Percentiles rank a stretch among this genome's conserved stretches.
Evolutionary conservation across 1,140 invertebrate genomes (phyloP).

Genomic region (Leucophenga varia): DNA sequence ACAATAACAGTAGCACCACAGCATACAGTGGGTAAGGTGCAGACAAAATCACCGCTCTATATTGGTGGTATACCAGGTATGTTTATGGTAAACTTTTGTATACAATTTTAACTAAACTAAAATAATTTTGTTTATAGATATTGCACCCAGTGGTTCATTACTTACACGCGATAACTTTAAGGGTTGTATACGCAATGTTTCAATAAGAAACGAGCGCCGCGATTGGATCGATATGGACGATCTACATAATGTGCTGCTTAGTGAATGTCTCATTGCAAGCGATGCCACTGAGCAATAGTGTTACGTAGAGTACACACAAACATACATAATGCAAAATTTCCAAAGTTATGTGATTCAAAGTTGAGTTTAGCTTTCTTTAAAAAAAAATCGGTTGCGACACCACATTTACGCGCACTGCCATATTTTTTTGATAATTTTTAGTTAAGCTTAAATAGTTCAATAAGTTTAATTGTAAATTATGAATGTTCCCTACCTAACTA

Average conservation of each 20-base stretch:
- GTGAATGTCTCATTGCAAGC: constrained; percentile 67
- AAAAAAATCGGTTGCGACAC: constrained; percentile 16
- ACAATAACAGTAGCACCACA: constrained; percentile 52
- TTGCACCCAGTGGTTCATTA: constrained; percentile 67
- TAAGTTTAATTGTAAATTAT: constrained; percentile 8
- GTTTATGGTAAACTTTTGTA: too few species aligned
- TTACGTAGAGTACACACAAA: constrained; percentile 45
- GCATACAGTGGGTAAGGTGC: constrained; percentile 36
- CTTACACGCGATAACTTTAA: constrained; percentile 79
- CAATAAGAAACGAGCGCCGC: constrained; percentile 66
- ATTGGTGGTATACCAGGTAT: constrained; percentile 85
- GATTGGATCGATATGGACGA: constrained; percentile 85
- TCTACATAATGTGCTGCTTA: constrained; percentile 79
- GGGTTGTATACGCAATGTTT: constrained; percentile 86
- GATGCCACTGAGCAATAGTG: constrained; percentile 28
- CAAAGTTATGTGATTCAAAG: constrained; percentile 50
- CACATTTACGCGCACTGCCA: constrained; percentile 32
- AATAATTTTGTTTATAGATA: constrained; percentile 57
- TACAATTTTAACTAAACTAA: not conserved
- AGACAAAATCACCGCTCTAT: constrained; percentile 68
- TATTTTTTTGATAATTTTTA: constrained; percentile 31
- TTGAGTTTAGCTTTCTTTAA: constrained; percentile 34
- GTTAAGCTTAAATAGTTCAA: constrained; percentile 8
- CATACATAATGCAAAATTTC: too few species aligned
- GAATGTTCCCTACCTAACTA: not conserved